A percentile compares a stretch with the other conserved stretches of the same genome.
Evolutionary conservation across 1,140 invertebrate genomes (phyloP).

Genomic region (Druon quercuslanigerum): DNA sequence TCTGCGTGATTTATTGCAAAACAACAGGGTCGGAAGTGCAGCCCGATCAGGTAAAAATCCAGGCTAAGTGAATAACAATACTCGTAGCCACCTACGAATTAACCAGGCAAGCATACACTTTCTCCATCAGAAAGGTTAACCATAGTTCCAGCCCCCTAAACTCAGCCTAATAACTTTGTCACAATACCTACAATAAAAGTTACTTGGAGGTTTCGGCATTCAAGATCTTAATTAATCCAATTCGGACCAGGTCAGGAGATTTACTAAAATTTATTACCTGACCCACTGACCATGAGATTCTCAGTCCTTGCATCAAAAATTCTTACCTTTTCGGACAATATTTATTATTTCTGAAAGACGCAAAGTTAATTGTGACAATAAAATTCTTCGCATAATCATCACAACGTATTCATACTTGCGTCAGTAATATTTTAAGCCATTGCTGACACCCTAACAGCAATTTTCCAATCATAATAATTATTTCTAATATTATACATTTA

Average conservation of each 20-base stretch:
- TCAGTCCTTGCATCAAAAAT: not conserved
- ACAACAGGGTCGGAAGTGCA: constrained; percentile 58
- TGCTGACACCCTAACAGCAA: too few relatives aligned
- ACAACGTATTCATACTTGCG: too few relatives aligned
- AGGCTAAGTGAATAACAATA: constrained; percentile 48
- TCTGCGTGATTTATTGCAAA: constrained; percentile 62
- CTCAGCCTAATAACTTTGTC: not conserved
- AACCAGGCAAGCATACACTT: constrained; percentile 30
- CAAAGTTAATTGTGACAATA: not conserved
- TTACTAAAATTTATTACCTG: not conserved
- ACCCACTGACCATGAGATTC: not conserved
- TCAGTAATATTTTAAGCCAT: too few relatives aligned
- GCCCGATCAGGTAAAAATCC: constrained; percentile 48
- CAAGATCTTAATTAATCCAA: not conserved
- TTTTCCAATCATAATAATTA: too few relatives aligned
- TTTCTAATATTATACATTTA: too few relatives aligned
- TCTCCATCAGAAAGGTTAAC: not conserved
- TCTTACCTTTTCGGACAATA: not conserved
- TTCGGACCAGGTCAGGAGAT: not conserved
- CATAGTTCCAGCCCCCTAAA: not conserved
- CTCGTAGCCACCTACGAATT: constrained; percentile 56
- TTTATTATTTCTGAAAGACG: not conserved
- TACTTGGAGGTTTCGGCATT: not conserved
- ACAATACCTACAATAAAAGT: not conserved
- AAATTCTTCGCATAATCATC: not conserved